Percentiles rank a stretch among this genome's conserved stretches.
Evolutionary conservation across 1,140 invertebrate species (phyloP).

Genomic region (Drosophila cardini): DNA sequence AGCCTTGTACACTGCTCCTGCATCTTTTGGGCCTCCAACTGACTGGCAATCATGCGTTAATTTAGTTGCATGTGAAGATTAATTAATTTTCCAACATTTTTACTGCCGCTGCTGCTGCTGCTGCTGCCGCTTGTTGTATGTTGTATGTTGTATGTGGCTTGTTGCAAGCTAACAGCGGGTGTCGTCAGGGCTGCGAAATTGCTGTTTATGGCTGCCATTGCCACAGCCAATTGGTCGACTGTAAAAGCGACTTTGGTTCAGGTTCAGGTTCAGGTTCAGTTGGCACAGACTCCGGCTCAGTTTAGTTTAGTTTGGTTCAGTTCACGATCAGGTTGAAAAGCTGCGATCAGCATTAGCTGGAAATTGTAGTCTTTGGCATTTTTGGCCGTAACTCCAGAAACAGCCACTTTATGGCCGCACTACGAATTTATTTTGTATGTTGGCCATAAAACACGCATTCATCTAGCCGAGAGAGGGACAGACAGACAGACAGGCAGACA

Average conservation of each 20-base stretch:
- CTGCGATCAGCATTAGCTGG: slow-evolving; percentile 20
- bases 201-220: slow-evolving; percentile 59
- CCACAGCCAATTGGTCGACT: slow-evolving; percentile 32
- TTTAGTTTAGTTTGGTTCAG: neutral
- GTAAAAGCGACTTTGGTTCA: slow-evolving; percentile 5
- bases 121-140: slow-evolving; percentile 4
- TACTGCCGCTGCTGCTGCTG: slow-evolving; percentile 45
- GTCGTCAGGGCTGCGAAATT: slow-evolving; percentile 63
- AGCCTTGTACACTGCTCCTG: slow-evolving; percentile 19
- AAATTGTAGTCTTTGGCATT: slow-evolving; percentile 35
- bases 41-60: slow-evolving; percentile 77
- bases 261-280: neutral
- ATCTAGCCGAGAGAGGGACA: slow-evolving; percentile 6
- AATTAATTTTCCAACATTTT: slow-evolving; percentile 76
- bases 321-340: slow-evolving; percentile 3
- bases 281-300: neutral
- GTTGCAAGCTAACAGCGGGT: slow-evolving; percentile 60
- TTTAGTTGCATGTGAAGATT: slow-evolving; percentile 81
- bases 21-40: slow-evolving; percentile 14
- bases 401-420: slow-evolving; percentile 50
- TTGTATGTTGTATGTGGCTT: slow-evolving; percentile 19
- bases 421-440: slow-evolving; percentile 56
- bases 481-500: neutral
- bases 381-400: slow-evolving; percentile 40
- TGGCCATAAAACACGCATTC: slow-evolving; percentile 45